phyloP scores from a whole-genome alignment of 2,113 vertebrate genomes.

The Nerophis lumbriciformis region DNA sequence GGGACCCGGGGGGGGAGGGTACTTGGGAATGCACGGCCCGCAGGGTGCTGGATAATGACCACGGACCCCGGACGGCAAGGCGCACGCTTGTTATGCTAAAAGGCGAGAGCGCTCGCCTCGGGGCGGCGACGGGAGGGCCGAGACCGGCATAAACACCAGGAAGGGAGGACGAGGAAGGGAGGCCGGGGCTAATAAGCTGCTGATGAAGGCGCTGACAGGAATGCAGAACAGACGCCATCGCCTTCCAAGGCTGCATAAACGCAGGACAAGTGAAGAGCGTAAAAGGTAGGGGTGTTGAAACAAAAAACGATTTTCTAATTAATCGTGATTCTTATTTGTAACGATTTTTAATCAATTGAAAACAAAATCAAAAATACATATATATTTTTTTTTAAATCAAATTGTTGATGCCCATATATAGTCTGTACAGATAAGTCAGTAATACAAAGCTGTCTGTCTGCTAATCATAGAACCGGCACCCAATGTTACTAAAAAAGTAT shows the following conservation, averaged over 20 bases:
- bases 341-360: too few relatives aligned
- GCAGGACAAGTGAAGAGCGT: background rate
- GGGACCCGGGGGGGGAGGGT: constrained; percentile 45
- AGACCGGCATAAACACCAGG: constrained; percentile 53
- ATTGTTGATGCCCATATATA: too few relatives aligned
- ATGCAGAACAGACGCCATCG: constrained; percentile 3
- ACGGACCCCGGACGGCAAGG: constrained; percentile 47
- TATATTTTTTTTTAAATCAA: too few relatives aligned
- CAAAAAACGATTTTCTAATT: too few relatives aligned
- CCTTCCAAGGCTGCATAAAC: background rate
- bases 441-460: too few relatives aligned
- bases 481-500: too few relatives aligned
- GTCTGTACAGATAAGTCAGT: too few relatives aligned
- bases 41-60: constrained; percentile 65
- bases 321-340: too few relatives aligned
- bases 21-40: constrained; percentile 57
- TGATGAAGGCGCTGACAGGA: constrained; percentile 51
- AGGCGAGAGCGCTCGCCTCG: constrained; percentile 45
- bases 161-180: constrained; percentile 44
- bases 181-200: constrained; percentile 57
- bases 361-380: too few relatives aligned
- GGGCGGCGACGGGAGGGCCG: constrained; percentile 50
- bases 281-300: too few relatives aligned
- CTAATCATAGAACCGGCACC: too few relatives aligned
- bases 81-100: constrained; percentile 63